Conservation (phyloP, 2,797 vertebrate genomes). For the Falco berigora region DNA sequence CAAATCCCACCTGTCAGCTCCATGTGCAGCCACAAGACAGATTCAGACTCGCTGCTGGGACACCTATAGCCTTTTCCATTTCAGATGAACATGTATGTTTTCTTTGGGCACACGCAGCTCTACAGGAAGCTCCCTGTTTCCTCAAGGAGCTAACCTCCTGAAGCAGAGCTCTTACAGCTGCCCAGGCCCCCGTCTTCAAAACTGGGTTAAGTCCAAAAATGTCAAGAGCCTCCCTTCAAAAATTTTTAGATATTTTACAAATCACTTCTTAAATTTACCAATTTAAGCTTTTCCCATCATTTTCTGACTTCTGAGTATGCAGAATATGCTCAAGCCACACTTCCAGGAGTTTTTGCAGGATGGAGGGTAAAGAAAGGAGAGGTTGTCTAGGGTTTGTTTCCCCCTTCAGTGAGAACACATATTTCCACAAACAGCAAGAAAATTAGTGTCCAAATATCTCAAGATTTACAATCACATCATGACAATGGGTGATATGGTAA, state of each 20-base stretch:
- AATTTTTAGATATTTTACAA: neutral
- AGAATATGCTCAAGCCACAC: neutral
- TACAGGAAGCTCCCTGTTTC: neutral
- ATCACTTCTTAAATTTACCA: neutral
- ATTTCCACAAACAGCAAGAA: neutral
- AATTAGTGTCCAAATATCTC: neutral
- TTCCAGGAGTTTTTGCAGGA: neutral
- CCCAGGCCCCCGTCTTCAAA: neutral
- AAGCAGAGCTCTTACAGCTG: neutral
- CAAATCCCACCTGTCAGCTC: neutral
- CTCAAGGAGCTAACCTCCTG: accelerated
- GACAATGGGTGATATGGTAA: neutral
- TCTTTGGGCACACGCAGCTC: neutral
- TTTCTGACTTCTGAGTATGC: neutral
- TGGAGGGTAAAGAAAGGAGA: accelerated
- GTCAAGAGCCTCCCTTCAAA: neutral
- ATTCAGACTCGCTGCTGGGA: neutral
- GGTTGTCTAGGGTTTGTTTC: neutral
- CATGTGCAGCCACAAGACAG: neutral
- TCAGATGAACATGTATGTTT: neutral
- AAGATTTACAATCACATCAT: neutral
- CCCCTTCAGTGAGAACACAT: neutral
- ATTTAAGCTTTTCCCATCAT: neutral
- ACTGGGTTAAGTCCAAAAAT: neutral
- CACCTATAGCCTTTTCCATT: neutral